Percentiles rank a stretch among this genome's conserved stretches.
These are phyloP conservation scores for Leptoteleia sp. DNA, from an alignment of 1,140 invertebrate species.

Conservation along the genomic window DNA sequence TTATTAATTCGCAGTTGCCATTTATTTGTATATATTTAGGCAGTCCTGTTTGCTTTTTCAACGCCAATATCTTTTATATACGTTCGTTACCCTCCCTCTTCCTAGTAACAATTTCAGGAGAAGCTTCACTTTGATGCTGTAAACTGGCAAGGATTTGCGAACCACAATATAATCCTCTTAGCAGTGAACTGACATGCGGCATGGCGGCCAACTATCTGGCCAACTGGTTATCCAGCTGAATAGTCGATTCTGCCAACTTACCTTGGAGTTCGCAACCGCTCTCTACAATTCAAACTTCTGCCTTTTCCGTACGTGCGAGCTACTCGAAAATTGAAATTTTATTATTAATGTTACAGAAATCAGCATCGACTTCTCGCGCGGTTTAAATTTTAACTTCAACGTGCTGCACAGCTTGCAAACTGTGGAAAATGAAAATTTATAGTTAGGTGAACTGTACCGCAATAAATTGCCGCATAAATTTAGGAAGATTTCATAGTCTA, in stretches of 20 bases:
- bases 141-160: constrained; percentile 69
- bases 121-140: constrained; percentile 69
- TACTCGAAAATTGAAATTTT: constrained; percentile 47
- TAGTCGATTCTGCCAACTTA: constrained; percentile 17
- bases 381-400: constrained; percentile 53
- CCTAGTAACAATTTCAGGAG: constrained; percentile 53
- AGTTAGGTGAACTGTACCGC: constrained; percentile 41
- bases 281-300: constrained; percentile 18
- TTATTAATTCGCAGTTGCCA: too few relatives aligned
- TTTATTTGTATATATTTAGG: too few relatives aligned
- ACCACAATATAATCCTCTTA: constrained; percentile 74
- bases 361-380: constrained; percentile 27
- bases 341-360: constrained; percentile 60
- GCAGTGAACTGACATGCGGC: constrained; percentile 44
- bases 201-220: constrained; percentile 24
- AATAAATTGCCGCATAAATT: constrained; percentile 60
- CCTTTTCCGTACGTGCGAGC: not conserved
- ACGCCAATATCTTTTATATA: not conserved
- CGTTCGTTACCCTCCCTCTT: not conserved
- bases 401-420: constrained; percentile 33
- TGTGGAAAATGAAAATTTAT: constrained; percentile 55
- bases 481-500: constrained; percentile 41
- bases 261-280: not conserved
- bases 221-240: constrained; percentile 35
- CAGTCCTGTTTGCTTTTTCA: too few relatives aligned